Evolutionary conservation across 2,113 vertebrate genomes (phyloP).

Genomic region (Microtus montanus): DNA sequence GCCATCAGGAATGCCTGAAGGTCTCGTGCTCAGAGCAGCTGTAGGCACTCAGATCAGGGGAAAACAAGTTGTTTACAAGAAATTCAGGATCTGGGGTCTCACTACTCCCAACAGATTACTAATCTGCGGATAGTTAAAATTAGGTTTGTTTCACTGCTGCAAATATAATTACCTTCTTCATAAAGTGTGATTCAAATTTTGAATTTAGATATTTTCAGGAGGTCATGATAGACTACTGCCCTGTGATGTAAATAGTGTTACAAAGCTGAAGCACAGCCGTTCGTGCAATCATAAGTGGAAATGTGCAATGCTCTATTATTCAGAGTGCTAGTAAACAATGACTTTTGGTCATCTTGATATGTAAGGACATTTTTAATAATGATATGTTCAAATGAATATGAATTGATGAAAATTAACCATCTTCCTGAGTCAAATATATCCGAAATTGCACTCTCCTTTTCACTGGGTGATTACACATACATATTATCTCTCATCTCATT

Average conservation of each 20-base stretch:
- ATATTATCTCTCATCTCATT: not conserved
- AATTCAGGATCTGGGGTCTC: too few relatives aligned
- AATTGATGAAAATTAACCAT: not conserved
- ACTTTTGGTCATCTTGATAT: not conserved
- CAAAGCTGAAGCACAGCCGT: rapidly evolving
- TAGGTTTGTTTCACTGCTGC: not conserved
- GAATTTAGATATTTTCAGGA: not conserved
- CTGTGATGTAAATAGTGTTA: not conserved
- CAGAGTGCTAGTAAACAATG: rapidly evolving
- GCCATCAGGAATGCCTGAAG: too few relatives aligned
- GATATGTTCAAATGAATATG: not conserved
- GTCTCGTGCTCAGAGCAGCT: too few relatives aligned
- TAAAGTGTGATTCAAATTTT: not conserved
- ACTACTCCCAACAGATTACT: not conserved
- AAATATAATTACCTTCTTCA: not conserved
- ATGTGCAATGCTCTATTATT: rapidly evolving
- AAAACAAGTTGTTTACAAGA: too few relatives aligned
- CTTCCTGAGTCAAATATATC: not conserved
- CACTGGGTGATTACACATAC: not conserved
- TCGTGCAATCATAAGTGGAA: rapidly evolving
- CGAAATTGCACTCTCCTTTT: not conserved
- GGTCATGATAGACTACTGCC: not conserved
- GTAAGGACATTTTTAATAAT: not conserved
- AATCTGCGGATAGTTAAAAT: not conserved
- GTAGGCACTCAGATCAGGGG: too few relatives aligned